Conservation (phyloP, 2,113 vertebrate genomes). For the Callipepla squamata region DNA sequence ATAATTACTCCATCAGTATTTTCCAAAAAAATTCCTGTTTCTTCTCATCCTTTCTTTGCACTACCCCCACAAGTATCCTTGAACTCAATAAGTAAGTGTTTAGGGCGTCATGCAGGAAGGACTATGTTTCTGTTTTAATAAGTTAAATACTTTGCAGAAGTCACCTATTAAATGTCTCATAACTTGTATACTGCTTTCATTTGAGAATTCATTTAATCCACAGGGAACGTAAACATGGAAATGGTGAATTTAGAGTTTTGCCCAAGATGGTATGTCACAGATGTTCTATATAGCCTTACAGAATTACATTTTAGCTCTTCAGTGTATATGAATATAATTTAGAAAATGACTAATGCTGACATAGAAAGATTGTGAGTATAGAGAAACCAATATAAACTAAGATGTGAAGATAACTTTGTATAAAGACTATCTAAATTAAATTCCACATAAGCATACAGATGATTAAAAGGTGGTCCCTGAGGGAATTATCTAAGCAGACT, state of each 20-base stretch:
- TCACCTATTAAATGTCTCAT: constrained; percentile 12
- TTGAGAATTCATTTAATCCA: constrained; percentile 39
- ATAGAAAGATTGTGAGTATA: neutral
- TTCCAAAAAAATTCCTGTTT: constrained; percentile 2
- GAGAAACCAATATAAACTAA: neutral
- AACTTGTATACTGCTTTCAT: constrained; percentile 32
- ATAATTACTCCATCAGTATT: constrained; percentile 39
- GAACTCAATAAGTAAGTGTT: neutral
- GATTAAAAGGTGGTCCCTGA: constrained; percentile 11
- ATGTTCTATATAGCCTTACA: neutral
- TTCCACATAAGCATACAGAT: neutral
- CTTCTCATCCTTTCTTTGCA: neutral
- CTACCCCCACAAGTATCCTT: neutral
- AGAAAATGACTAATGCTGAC: neutral
- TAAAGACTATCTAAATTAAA: neutral
- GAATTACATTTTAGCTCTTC: neutral
- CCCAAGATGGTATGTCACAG: neutral
- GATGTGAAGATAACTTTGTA: neutral
- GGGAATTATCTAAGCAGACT: neutral
- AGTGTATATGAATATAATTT: neutral
- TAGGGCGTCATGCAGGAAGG: neutral
- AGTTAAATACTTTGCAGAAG: constrained; percentile 15
- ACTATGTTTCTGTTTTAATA: neutral
- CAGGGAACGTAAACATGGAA: neutral
- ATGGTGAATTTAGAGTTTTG: neutral